A percentile compares a stretch with the other conserved stretches of the same genome.
phyloP scores from a whole-genome alignment of 2,888 invertebrate species.

The Nematopogon swammerdamellus region DNA sequence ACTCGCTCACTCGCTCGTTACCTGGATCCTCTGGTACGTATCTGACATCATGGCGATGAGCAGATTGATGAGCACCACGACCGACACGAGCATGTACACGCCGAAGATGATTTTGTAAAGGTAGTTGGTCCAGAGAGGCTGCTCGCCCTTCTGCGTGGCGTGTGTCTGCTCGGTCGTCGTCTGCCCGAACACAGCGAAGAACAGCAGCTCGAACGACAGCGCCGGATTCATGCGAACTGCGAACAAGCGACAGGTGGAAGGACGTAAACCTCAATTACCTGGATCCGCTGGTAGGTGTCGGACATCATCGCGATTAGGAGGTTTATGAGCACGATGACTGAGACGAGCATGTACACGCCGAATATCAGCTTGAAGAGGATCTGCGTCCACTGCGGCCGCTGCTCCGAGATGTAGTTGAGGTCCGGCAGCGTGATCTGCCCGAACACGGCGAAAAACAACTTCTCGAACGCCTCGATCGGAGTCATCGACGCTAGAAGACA shows the following conservation, averaged over 20 bases:
- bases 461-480: constrained; percentile 91
- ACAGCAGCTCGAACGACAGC: constrained; percentile 94
- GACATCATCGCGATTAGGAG: constrained; percentile 99
- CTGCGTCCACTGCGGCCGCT: constrained; percentile 79
- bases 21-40: constrained; percentile 98
- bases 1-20: too few relatives aligned
- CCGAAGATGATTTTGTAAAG: constrained; percentile 87
- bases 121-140: constrained; percentile 81
- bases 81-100: constrained; percentile 98
- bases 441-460: constrained; percentile 97
- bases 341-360: constrained; percentile 97
- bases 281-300: constrained; percentile 98
- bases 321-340: constrained; percentile 96
- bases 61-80: constrained; percentile 98
- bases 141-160: constrained; percentile 60
- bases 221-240: constrained; percentile 89
- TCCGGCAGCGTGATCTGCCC: constrained; percentile 88
- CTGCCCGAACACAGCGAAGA: constrained; percentile 98
- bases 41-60: constrained; percentile 99
- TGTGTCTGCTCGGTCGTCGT: constrained; percentile 79
- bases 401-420: constrained; percentile 68
- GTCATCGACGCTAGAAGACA: constrained; percentile 75
- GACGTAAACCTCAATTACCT: constrained; percentile 67
- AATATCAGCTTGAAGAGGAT: constrained; percentile 89
- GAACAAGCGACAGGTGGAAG: constrained; percentile 51